phyloP scores from a whole-genome alignment of 2,113 vertebrate genomes.

The Salvator merianae region DNA sequence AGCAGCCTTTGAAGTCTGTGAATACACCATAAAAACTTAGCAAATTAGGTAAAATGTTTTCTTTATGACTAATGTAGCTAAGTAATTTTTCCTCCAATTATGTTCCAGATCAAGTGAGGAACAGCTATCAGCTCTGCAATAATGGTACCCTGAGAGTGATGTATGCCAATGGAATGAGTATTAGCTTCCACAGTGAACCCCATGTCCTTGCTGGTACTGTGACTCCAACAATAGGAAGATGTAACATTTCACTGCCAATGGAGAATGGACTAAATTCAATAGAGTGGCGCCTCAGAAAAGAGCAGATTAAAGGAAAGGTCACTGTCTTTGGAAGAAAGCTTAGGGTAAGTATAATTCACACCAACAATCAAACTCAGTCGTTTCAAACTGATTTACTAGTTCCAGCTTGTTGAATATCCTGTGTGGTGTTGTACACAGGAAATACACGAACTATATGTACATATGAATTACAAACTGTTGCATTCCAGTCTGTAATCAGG shows the following conservation, averaged over 20 bases:
- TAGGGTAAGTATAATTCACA: constrained; percentile 80
- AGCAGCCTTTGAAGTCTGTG: constrained; percentile 71
- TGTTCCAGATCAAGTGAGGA: constrained; percentile 95
- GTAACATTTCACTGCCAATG: constrained; percentile 97
- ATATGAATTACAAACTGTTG: not conserved
- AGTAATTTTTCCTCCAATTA: constrained; percentile 66
- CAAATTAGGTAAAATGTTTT: constrained; percentile 73
- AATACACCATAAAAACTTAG: constrained; percentile 71
- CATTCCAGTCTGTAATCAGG: not conserved
- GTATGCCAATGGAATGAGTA: constrained; percentile 98
- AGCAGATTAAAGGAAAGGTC: constrained; percentile 96
- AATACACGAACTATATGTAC: constrained; percentile 12
- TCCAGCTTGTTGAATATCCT: not conserved
- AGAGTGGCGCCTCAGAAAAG: constrained; percentile 97
- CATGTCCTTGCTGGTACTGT: constrained; percentile 96
- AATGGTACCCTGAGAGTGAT: constrained; percentile 96
- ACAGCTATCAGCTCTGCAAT: constrained; percentile 98
- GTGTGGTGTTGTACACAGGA: constrained; percentile 10
- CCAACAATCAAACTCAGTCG: constrained; percentile 9
- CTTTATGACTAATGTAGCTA: constrained; percentile 66
- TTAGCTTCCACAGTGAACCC: constrained; percentile 98
- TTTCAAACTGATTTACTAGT: constrained; percentile 20
- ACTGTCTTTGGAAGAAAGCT: constrained; percentile 98
- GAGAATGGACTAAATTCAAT: constrained; percentile 98
- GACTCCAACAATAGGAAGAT: constrained; percentile 94